Evolutionary conservation across 2,113 vertebrate genomes (phyloP), one percentile per base, ranked within the genome.

Genomic region (Craseonycteris thonglongyai): DNA sequence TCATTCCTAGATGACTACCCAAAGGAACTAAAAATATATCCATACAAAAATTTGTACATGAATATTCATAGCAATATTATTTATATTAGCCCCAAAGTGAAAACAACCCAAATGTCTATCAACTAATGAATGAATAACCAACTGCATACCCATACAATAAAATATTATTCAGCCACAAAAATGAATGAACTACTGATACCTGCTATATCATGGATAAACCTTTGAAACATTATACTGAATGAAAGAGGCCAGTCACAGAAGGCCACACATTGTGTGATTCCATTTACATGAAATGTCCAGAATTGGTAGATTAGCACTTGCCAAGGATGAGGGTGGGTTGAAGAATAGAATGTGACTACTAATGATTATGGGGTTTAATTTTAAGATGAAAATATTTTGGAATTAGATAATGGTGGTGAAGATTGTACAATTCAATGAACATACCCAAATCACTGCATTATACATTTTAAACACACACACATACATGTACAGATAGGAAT

Each of bases 311-410:
- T n/a, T 82, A 72, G 6, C 33, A 6, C 2, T n/a, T 76, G 2
- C 3, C 6, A 35, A 42, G 13, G 24, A 49, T 19, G 3, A 19
- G 16, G 13, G 1, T 14, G 2, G n/a, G 65, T 3, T 26, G 33
- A 6, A 6, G 5, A 47, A 58, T 21, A 1, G 16, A 82, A 1
- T 81, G 0, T 47, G 9, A 35, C 47, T 33, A 33, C 5, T 83
- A 88, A 54, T 22, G 22, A 38, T 18, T 15, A 66, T 21, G 2
- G 2, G 7, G 7, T 33, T 54, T 40, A 3, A 42, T 66, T 74
- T 47, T 71, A 84, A 88, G 5, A 68, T 26, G 1, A 90, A 90
- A 92, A 63, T 68, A 69, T 58, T 88, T 42, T 87, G 38, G 15
- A 82, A 95, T 68, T 42, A 59, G 6, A 51, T 18, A 80, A 13